Conservation (phyloP, 2,797 vertebrate genomes). For the Platyrinchus mystaceus region DNA sequence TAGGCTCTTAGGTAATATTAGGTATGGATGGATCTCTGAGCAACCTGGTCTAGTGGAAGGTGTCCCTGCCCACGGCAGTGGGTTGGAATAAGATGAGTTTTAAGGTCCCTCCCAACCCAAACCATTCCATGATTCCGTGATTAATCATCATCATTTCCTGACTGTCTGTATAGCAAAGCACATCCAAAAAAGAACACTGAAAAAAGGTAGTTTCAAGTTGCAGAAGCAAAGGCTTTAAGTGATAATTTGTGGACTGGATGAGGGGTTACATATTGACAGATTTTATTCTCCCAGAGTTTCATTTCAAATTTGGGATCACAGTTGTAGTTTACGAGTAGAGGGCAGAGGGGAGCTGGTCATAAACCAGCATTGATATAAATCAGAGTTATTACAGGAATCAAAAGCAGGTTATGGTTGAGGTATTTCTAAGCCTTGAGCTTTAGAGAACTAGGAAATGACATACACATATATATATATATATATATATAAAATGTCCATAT, state of each 20-base stretch:
- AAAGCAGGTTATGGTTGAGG: not conserved
- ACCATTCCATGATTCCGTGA: not conserved
- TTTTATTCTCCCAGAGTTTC: not conserved
- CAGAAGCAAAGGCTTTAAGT: not conserved
- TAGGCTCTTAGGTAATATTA: not conserved
- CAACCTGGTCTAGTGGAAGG: not conserved
- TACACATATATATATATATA: not conserved
- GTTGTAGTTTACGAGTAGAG: not conserved
- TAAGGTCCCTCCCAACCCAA: not conserved
- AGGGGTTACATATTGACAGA: not conserved
- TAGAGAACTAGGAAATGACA: not conserved
- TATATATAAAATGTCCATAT: not conserved
- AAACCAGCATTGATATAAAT: slow-evolving; percentile 38
- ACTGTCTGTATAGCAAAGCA: not conserved
- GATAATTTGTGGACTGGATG: not conserved
- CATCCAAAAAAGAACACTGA: not conserved
- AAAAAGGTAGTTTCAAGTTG: not conserved
- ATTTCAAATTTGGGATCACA: not conserved
- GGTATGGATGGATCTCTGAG: not conserved
- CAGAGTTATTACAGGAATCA: slow-evolving; percentile 25
- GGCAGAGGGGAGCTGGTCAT: not conserved
- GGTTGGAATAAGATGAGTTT: not conserved
- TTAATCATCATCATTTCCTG: not conserved
- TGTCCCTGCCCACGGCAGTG: not conserved
- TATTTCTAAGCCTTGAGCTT: slow-evolving; percentile 7